Evolutionary conservation across 2,888 invertebrate genomes (phyloP).

Genomic region (Linnaemya vulpina): DNA sequence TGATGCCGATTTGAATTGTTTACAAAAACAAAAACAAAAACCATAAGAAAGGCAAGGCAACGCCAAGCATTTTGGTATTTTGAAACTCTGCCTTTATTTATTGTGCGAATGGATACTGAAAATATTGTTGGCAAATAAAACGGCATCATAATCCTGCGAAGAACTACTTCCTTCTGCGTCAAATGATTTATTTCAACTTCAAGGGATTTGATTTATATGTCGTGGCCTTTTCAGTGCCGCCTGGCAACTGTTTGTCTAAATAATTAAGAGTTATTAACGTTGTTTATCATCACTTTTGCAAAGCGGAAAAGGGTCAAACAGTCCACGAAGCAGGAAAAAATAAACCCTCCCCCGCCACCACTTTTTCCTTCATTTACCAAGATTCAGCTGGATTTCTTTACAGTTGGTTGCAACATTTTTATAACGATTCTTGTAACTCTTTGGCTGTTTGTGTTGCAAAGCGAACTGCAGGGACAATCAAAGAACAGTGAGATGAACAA

Average conservation of each 20-base stretch:
- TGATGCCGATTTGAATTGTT: too few species aligned
- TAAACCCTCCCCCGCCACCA: constrained; percentile 15
- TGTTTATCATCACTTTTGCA: constrained; percentile 39
- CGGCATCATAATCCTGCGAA: constrained; percentile 33
- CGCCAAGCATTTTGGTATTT: too few species aligned
- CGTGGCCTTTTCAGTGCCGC: background rate
- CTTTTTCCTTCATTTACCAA: background rate
- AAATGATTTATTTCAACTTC: constrained; percentile 50
- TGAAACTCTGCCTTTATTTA: too few species aligned
- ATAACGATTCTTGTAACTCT: constrained; percentile 18
- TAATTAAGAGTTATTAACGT: constrained; percentile 64
- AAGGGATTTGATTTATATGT: constrained; percentile 25
- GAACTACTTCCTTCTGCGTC: background rate
- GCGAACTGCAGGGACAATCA: constrained; percentile 33
- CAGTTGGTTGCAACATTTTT: constrained; percentile 48
- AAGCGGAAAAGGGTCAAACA: constrained; percentile 58
- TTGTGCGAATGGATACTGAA: background rate
- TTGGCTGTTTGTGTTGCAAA: constrained; percentile 21
- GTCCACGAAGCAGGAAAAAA: constrained; percentile 19
- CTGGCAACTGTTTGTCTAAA: constrained; percentile 61
- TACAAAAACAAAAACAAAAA: too few species aligned
- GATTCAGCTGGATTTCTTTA: constrained; percentile 10
- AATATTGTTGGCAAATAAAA: constrained; percentile 24
- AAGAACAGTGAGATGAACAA: constrained; percentile 29
- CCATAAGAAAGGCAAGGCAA: too few species aligned